Evolutionary conservation across 2,113 vertebrate genomes (phyloP).

Genomic region (Alaudala cheleensis): DNA sequence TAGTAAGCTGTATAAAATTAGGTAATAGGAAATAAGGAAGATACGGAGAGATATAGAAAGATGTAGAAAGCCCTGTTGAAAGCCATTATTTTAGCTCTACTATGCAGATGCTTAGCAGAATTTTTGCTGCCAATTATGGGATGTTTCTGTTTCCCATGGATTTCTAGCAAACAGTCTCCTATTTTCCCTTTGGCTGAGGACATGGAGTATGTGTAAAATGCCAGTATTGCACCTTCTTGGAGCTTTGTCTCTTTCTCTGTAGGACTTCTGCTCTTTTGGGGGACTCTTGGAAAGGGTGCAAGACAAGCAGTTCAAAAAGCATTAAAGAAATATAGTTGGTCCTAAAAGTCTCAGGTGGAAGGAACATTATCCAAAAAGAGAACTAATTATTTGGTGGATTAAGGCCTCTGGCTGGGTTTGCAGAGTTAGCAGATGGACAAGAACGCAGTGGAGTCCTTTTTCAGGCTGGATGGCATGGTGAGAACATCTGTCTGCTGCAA

Average conservation of each 20-base stretch:
- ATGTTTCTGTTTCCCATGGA: neutral
- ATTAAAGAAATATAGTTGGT: neutral
- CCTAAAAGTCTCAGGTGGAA: conserved; percentile 18
- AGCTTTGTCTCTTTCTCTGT: neutral
- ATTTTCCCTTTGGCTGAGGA: neutral
- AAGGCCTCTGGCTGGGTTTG: conserved; percentile 35
- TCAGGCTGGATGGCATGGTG: neutral
- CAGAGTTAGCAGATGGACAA: conserved; percentile 55
- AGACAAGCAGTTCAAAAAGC: conserved; percentile 1
- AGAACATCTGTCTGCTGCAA: conserved; percentile 57
- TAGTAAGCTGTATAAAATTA: neutral
- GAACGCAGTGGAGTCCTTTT: neutral
- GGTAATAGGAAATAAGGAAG: neutral
- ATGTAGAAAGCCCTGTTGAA: neutral
- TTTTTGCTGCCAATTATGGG: neutral
- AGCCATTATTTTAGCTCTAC: neutral
- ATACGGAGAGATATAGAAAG: neutral
- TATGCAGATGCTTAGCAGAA: neutral
- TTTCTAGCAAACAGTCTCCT: neutral
- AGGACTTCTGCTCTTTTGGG: neutral
- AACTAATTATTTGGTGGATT: conserved; percentile 61
- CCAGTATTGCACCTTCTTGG: neutral
- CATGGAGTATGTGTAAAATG: neutral
- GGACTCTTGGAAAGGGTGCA: neutral
- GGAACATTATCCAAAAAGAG: conserved; percentile 19